Evolutionary conservation across 2,113 vertebrate genomes (phyloP), one percentile per base, ranked within the genome.

Genomic region (Sarotherodon lohbergeri): DNA sequence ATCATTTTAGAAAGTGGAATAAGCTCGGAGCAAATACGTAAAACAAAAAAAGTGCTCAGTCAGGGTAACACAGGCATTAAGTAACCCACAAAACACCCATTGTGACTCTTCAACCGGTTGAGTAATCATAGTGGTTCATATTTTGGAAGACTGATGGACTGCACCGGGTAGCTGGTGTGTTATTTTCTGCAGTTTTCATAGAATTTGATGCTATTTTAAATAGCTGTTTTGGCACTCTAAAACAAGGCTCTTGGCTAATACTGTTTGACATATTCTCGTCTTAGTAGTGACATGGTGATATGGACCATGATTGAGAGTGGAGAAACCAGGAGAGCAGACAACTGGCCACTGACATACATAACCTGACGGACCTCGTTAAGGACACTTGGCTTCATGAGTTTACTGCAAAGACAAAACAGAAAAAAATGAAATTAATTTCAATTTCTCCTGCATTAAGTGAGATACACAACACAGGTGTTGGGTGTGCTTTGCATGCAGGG

Each of bases 341-440:
- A 84, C 56, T 57, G 91, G 82, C 52, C 84, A 88, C 79, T 81
- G 76, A 82, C 41, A 14, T 78, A 52, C 84, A 88, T 54, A 61
- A 87, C 66, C 82, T 89, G 88, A 56, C 3, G 84, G 86, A 83
- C 68, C 84, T 93, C 86, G 88, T 50, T 86, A 92, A 88, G 91
- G 90, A 91, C 87, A 86, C 91, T 90, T 91, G 87, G 76, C 83
- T 88, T 87, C 86, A 93, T 16, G 46, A 86, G 83, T 93, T 96
- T 93, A 96, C 96, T 96, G 95, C 80, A 93, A 94, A 93, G 39
- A 92, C 88, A 91, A 84, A 90, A 36, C 16, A 88, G 59, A 80
- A 73, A 68, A 59, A 84, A 84, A 88, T 81, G 17, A 76, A 73
- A 82, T 88, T 39, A 17, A 82, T 83, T 82, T 59, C 1, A 59